Base-by-base conservation (phyloP, 2,888 invertebrate species). In the Habrosyne pyritoides region DNA sequence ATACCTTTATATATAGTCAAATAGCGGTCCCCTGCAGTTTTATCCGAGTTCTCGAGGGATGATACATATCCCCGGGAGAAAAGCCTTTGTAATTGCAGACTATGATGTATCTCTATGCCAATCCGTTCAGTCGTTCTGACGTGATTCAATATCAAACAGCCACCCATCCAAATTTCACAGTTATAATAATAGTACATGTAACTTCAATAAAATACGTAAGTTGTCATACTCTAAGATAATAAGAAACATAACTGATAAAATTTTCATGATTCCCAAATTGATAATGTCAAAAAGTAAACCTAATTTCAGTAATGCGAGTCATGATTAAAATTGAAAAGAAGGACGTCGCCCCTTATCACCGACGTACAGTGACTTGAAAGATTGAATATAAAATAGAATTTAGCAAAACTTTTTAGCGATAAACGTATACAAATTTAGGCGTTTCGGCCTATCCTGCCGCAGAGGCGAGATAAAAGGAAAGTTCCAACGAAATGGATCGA, bases 311-410 rank as follows among this genome's bases (percentile, higher is more conserved):
- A 62, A 66, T 57, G 59, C 53, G 47, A 57, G 52, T 26, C 52
- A 56, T 61, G 60, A 73, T 73, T 65, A 61, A 66, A 66, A 62
- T 54, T 60, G 64, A 59, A 67, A 71, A 69, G 64, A 69, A 64
- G 57, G 54, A 58, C 59, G 57, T 60, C 60, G 56, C 47, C 60
- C 56, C 64, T 79, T 82, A 82, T 81, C 81, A 70, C 53, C 56
- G 57, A 54, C 55, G 62, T 71, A 71, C 79, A 78, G 71, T 69
- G 68, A 64, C 61, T 52, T 69, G 67, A 75, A 79, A 82, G 75
- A 82, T 81, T 82, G 80, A 81, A 80, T 81, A 75, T 77, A 81
- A 80, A 79, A 82, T 77, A 71, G 73, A 79, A 77, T 78, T 73
- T 69, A 63, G 61, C 69, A 59, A 83, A 82, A 72, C 81, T 84